phyloP scores from a whole-genome alignment of 2,888 invertebrate genomes.

The Sarcophaga caerulescens region DNA sequence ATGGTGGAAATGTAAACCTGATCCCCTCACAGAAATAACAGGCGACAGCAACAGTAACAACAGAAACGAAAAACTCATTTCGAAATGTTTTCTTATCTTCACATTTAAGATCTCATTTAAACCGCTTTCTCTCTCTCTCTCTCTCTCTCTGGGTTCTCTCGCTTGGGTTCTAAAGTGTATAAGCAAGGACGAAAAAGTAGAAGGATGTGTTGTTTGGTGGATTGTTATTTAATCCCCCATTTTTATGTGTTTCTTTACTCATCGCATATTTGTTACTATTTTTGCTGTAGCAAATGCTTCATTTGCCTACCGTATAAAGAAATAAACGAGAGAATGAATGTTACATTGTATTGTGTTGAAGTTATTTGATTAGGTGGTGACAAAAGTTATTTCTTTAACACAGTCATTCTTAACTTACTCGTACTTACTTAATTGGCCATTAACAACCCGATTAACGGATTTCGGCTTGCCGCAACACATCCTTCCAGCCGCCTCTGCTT shows the following conservation, averaged over 20 bases:
- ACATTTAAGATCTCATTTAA: slow-evolving; percentile 30
- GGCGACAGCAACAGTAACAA: slow-evolving; percentile 10
- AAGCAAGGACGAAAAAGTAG: slow-evolving; percentile 40
- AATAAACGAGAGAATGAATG: slow-evolving; percentile 12
- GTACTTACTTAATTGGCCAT: no score
- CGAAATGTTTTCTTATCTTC: slow-evolving; percentile 64
- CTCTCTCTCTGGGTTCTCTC: no score
- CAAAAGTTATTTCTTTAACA: no score
- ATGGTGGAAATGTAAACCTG: slow-evolving; percentile 3
- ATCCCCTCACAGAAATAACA: not conserved
- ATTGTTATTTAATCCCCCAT: slow-evolving; percentile 41
- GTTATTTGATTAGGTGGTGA: no score
- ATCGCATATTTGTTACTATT: not conserved
- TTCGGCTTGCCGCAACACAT: no score
- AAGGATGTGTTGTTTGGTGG: slow-evolving; percentile 44
- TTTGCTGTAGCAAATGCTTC: slow-evolving; percentile 45
- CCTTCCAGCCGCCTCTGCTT: no score
- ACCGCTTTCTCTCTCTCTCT: no score
- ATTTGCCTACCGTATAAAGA: slow-evolving; percentile 22
- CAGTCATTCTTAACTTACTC: no score
- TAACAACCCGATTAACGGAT: no score
- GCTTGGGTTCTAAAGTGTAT: not conserved
- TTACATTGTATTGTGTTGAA: not conserved
- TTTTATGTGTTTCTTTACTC: slow-evolving; percentile 35
- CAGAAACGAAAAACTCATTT: slow-evolving; percentile 20